Evolutionary conservation across 2,888 invertebrate species (phyloP), one percentile per base, ranked within the genome.

Genomic region (Idaea dimidiata): DNA sequence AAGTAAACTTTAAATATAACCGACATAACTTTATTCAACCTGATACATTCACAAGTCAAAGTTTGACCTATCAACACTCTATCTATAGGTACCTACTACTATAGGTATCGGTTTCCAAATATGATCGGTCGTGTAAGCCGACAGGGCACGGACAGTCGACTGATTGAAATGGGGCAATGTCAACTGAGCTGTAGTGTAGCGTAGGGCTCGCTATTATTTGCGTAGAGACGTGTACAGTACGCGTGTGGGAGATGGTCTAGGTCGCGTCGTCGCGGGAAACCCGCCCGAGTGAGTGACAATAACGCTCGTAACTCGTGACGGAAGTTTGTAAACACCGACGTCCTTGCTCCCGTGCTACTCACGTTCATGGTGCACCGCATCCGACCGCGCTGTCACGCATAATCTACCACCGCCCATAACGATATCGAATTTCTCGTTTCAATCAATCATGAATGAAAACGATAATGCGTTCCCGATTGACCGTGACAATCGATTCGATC

Each of bases 321-420:
- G 89, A 87, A 89, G 89, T 89, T 89, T 89, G 91, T 91, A 91
- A 91, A 91, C 91, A 91, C 72, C 72, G 81, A 67, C 88, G 91
- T 88, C 91, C 91, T 89, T 87, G 90, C 83, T 87, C 89, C 89
- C 81, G 82, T 78, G 74, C 77, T 76, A 74, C 72, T 74, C 71
- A 73, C 76, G 75, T 72, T 73, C 70, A 74, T 71, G 74, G 75
- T 80, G 83, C 83, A 82, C 74, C 76, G 76, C 68, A 62, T 65
- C 68, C 70, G 65, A 68, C 70, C 65, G 71, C 72, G 7, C 18
- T 79, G 82, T 84, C 88, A 84, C 88, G 87, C 86, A 84, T 82
- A 77, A 80, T 79, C 80, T 78, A 80, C 73, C 69, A 62, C 65
- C 66, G 67, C 75, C 65, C 75, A 76, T 75, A 74, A 70, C 77